Conservation (phyloP, 1,140 invertebrate genomes). For the Drosophila persimilis region DNA sequence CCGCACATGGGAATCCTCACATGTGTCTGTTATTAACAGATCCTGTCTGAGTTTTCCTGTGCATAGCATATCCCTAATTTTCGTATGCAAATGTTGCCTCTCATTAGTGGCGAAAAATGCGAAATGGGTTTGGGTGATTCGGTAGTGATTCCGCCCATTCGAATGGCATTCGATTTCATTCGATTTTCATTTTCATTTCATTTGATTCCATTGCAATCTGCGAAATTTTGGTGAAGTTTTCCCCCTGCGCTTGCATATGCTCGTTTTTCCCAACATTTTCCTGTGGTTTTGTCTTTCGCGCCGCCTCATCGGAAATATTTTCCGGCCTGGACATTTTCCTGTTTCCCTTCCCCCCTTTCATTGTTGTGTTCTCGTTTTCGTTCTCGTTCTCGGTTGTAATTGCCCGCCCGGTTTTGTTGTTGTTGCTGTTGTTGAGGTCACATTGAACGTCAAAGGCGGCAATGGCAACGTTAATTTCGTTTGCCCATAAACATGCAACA, state of each 20-base stretch:
- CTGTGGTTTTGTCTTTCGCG: slow-evolving; percentile 24
- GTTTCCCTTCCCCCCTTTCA: slow-evolving; percentile 17
- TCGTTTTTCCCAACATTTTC: slow-evolving; percentile 21
- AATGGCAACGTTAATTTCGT: slow-evolving; percentile 71
- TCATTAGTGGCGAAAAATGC: too few species aligned
- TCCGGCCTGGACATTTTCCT: slow-evolving; percentile 33
- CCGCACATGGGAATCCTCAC: too few species aligned
- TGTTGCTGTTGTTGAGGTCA: slow-evolving; percentile 63
- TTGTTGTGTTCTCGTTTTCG: slow-evolving; percentile 14
- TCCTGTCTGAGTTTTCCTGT: too few species aligned
- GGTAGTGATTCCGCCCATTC: not conserved
- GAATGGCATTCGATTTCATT: not conserved
- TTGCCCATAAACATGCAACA: slow-evolving; percentile 79
- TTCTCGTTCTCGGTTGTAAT: slow-evolving; percentile 22
- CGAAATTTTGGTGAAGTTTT: slow-evolving; percentile 11
- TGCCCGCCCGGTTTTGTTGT: slow-evolving; percentile 39
- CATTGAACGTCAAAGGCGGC: slow-evolving; percentile 74
- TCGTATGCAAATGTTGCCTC: too few species aligned
- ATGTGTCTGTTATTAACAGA: too few species aligned
- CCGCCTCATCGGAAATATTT: slow-evolving; percentile 28
- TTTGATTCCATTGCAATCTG: slow-evolving; percentile 21
- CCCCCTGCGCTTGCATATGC: slow-evolving; percentile 18
- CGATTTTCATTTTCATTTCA: slow-evolving; percentile 8
- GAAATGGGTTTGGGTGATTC: too few species aligned
- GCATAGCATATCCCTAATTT: too few species aligned